Conservation (phyloP, 2,113 vertebrate species). For the Petromus typicus region DNA sequence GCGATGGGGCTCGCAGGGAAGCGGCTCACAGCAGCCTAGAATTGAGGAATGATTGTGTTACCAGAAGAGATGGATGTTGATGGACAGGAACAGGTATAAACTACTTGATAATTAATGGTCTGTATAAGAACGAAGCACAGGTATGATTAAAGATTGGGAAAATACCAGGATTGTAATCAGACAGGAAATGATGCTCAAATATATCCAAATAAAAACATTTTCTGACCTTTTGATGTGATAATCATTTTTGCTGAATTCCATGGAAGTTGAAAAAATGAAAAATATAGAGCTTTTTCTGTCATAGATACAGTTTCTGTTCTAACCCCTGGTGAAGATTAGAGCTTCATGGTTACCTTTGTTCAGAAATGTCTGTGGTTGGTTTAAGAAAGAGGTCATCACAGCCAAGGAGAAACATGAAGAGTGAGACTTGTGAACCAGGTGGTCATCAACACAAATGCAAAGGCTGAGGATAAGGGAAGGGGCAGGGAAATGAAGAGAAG, state of each 20-base stretch:
- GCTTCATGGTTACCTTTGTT: background rate
- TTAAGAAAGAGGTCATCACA: background rate
- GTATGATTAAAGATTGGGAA: background rate
- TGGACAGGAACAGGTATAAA: background rate
- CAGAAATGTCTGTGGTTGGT: background rate
- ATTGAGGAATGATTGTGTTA: background rate
- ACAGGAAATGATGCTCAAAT: background rate
- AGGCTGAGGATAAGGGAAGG: background rate
- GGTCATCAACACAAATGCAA: background rate
- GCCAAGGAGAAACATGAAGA: background rate
- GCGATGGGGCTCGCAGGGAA: background rate
- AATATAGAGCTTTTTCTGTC: background rate
- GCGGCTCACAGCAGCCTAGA: background rate
- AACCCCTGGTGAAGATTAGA: background rate
- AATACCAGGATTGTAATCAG: background rate
- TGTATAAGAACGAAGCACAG: background rate
- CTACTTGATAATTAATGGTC: background rate
- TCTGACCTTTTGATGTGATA: background rate
- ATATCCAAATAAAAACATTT: slow-evolving; percentile 30
- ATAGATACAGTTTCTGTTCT: background rate
- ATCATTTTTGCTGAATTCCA: background rate
- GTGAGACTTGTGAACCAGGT: background rate
- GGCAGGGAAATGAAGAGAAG: background rate
- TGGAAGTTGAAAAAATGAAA: background rate
- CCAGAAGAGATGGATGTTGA: background rate